A percentile compares a stretch with the other conserved stretches of the same genome.
phyloP scores from a whole-genome alignment of 2,888 invertebrate genomes.

The Melanargia galathea region DNA sequence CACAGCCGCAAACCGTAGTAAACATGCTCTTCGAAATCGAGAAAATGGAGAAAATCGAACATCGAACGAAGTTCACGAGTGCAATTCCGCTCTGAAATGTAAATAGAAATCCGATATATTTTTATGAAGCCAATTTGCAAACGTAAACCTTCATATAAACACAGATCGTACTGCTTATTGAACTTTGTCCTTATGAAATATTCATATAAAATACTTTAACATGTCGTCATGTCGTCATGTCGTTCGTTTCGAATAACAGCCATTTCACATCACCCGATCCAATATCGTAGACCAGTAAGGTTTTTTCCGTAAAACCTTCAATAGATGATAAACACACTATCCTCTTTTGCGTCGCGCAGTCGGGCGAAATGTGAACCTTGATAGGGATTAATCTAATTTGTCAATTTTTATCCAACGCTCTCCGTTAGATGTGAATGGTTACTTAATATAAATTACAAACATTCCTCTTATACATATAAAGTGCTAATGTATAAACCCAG shows the following conservation, averaged over 20 bases:
- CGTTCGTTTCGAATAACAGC: background rate
- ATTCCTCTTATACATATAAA: too few species aligned
- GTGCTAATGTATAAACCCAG: too few species aligned
- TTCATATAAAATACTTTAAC: constrained; percentile 3
- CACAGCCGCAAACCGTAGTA: background rate
- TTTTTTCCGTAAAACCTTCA: too few species aligned
- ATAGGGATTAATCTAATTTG: too few species aligned
- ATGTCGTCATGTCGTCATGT: background rate
- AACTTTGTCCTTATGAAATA: constrained; percentile 13
- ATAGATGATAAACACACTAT: too few species aligned
- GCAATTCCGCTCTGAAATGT: constrained; percentile 15
- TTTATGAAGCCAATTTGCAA: constrained; percentile 17
- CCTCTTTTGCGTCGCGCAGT: too few species aligned
- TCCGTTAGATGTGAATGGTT: too few species aligned
- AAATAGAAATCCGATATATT: constrained; percentile 18
- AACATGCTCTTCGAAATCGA: constrained; percentile 3
- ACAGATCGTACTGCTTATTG: constrained; percentile 9
- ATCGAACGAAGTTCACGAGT: constrained; percentile 3
- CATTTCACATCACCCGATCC: background rate
- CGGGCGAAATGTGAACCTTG: too few species aligned
- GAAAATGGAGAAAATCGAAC: background rate
- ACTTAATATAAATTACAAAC: too few species aligned
- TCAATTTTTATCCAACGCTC: too few species aligned
- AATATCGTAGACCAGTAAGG: too few species aligned
- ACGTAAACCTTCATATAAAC: constrained; percentile 11